Conservation (phyloP, 2,888 invertebrate species). For the Agrochola circellaris region DNA sequence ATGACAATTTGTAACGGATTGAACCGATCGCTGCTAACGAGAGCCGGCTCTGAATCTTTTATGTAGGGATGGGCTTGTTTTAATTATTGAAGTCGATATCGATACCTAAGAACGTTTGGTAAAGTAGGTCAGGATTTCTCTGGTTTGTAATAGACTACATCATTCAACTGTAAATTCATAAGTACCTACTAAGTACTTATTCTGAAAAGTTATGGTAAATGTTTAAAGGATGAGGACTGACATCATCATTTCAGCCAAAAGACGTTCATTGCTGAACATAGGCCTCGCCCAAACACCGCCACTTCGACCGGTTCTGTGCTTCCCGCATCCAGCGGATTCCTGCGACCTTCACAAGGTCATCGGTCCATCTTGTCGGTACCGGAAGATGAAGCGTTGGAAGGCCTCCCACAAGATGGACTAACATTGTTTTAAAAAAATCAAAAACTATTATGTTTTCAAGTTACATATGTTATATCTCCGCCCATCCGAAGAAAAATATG, state of each 20-base stretch:
- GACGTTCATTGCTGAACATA: too few relatives aligned
- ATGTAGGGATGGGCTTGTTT: slow-evolving; percentile 59
- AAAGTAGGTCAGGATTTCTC: neutral
- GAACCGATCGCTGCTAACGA: slow-evolving; percentile 74
- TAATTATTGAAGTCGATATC: slow-evolving; percentile 60
- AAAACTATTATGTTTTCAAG: neutral
- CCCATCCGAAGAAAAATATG: neutral
- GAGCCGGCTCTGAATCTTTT: slow-evolving; percentile 71
- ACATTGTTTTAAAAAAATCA: neutral
- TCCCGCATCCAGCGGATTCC: too few relatives aligned
- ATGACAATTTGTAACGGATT: slow-evolving; percentile 63
- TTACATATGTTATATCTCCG: neutral
- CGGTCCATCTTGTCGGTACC: too few relatives aligned
- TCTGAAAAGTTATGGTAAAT: neutral
- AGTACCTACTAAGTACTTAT: neutral
- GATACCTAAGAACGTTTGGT: slow-evolving; percentile 8
- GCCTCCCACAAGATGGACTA: too few relatives aligned
- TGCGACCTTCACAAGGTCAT: too few relatives aligned
- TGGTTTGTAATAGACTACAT: neutral
- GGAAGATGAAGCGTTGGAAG: too few relatives aligned
- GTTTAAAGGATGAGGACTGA: neutral
- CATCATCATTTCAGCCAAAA: too few relatives aligned
- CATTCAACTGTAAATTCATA: neutral
- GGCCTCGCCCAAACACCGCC: too few relatives aligned
- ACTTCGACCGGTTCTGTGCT: too few relatives aligned